Evolutionary conservation across 2,888 invertebrate genomes (phyloP).

Genomic region (Amphipoea lucens): DNA sequence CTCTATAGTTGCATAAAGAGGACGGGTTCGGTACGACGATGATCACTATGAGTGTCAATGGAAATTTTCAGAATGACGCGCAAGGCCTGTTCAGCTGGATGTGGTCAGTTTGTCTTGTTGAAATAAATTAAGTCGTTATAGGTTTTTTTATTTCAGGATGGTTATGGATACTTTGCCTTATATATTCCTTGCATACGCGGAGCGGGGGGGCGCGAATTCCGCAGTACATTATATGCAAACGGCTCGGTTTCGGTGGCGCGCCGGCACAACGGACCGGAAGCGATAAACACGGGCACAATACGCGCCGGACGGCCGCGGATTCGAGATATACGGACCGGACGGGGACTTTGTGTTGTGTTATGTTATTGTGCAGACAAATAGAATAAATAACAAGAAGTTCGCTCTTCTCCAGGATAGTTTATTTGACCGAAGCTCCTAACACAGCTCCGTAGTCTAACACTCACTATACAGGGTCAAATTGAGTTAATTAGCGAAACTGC

Average conservation of each 20-base stretch:
- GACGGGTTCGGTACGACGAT: neutral
- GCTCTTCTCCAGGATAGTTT: neutral
- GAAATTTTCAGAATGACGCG: too few relatives aligned
- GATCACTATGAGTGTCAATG: too few relatives aligned
- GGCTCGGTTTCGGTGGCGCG: constrained; percentile 55
- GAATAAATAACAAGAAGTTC: constrained; percentile 32
- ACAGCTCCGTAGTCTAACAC: neutral
- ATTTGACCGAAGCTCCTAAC: neutral
- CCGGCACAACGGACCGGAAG: constrained; percentile 61
- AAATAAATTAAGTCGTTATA: neutral
- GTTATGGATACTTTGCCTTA: neutral
- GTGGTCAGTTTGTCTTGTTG: neutral
- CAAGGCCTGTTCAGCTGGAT: neutral
- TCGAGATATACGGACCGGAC: constrained; percentile 57
- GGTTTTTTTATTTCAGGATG: neutral
- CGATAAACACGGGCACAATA: constrained; percentile 60
- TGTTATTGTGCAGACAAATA: constrained; percentile 53
- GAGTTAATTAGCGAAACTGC: too few relatives aligned
- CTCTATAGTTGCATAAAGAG: neutral
- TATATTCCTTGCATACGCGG: neutral
- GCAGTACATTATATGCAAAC: constrained; percentile 52
- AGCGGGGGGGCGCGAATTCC: constrained; percentile 16
- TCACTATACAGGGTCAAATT: too few relatives aligned
- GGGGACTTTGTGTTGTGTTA: constrained; percentile 53
- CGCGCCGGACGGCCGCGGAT: constrained; percentile 55